These are phyloP conservation scores for Mus spretus DNA, from an alignment of 2,797 vertebrate species.

Conservation along the genomic window DNA sequence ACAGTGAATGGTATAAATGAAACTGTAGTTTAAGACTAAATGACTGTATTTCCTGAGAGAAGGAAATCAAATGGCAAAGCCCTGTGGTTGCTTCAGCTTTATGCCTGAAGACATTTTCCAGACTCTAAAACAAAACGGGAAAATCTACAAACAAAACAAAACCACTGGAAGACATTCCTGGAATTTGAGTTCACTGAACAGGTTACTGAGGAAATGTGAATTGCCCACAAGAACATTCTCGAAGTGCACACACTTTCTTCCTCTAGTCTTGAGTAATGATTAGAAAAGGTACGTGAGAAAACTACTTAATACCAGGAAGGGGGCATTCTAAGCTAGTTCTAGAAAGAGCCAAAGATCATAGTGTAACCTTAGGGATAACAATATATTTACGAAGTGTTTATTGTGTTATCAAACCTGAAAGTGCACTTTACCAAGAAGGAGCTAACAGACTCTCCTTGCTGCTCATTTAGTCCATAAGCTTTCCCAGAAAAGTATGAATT, in stretches of 20 bases:
- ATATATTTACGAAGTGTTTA: conserved; percentile 47
- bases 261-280: background rate
- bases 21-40: conserved; percentile 15
- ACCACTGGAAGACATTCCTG: background rate
- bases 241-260: background rate
- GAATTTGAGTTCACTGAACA: background rate
- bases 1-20: background rate
- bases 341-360: background rate
- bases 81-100: background rate
- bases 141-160: background rate
- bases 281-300: background rate
- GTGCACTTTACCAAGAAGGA: background rate
- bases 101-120: background rate
- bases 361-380: background rate
- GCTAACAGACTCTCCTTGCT: background rate
- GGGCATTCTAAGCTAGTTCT: background rate
- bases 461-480: conserved; percentile 9
- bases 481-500: background rate
- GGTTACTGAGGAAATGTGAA: background rate
- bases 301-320: background rate
- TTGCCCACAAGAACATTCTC: background rate
- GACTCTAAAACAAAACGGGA: background rate
- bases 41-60: background rate
- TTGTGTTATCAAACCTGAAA: conserved; percentile 21
- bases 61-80: background rate